Evolutionary conservation across 2,113 vertebrate species (phyloP).

Genomic region (Bungarus multicinctus): DNA sequence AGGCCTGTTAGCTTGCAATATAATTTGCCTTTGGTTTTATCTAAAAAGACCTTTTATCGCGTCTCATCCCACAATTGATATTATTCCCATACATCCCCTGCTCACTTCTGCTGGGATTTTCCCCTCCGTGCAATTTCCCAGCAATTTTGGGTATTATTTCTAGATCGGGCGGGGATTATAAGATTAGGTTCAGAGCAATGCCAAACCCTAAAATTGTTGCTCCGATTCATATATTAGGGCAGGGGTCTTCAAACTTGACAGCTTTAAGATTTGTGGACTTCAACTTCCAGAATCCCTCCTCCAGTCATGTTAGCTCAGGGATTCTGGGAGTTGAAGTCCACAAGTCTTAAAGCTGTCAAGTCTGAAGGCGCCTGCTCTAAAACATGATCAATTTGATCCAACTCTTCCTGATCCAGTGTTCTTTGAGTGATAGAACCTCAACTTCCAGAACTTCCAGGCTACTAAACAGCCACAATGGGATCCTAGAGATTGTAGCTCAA

Average conservation of each 20-base stretch:
- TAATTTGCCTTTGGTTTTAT: conserved; percentile 1
- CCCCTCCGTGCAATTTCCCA: background rate
- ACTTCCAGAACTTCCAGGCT: background rate
- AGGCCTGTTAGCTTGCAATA: background rate
- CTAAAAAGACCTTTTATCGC: background rate
- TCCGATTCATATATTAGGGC: background rate
- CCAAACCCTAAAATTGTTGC: background rate
- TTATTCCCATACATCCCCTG: background rate
- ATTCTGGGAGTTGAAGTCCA: too few species aligned
- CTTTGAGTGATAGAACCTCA: background rate
- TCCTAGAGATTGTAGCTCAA: background rate
- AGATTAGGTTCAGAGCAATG: background rate
- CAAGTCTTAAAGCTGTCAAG: too few species aligned
- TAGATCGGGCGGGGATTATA: background rate
- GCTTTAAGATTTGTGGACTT: too few species aligned
- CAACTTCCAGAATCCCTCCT: too few species aligned
- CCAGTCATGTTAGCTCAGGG: too few species aligned
- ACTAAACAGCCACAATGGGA: background rate
- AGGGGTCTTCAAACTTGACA: too few species aligned
- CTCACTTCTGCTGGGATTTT: background rate
- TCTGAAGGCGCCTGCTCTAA: too few species aligned
- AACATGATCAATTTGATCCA: background rate
- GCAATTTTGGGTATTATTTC: background rate
- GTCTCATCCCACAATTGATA: background rate
- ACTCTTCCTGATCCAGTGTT: background rate